Conservation (phyloP, 2,797 vertebrate genomes). For the Tympanoctomys barrerae region DNA sequence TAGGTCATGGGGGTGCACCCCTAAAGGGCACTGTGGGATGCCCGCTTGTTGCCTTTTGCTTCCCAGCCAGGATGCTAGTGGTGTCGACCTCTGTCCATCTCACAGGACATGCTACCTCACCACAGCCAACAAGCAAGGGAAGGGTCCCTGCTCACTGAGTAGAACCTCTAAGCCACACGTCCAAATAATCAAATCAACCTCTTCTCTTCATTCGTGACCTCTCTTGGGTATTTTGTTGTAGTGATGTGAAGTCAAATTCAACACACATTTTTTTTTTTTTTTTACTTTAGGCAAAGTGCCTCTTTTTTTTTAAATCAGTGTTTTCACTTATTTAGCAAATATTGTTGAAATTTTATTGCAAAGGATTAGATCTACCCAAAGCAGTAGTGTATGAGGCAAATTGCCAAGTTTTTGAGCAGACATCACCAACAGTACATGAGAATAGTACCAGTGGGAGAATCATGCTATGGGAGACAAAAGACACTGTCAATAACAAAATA, state of each 20-base stretch:
- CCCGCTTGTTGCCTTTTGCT: not conserved
- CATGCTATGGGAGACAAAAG: not conserved
- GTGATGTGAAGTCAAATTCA: not conserved
- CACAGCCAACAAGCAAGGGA: no score
- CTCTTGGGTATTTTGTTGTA: not conserved
- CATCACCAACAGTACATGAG: not conserved
- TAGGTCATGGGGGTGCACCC: no score
- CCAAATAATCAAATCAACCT: not conserved
- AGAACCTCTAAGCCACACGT: not conserved
- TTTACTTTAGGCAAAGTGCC: not conserved
- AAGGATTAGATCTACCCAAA: not conserved
- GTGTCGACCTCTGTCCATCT: not conserved
- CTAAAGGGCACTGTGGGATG: not conserved
- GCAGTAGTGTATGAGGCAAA: not conserved
- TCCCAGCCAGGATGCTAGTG: not conserved
- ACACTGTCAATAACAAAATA: not conserved
- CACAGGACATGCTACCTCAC: not conserved
- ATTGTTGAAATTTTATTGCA: conserved; percentile 4
- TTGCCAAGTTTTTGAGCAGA: not conserved
- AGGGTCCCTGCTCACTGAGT: not conserved
- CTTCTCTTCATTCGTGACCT: not conserved
- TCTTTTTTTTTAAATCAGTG: not conserved
- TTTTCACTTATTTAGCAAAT: not conserved
- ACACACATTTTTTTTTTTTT: not conserved
- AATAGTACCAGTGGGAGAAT: not conserved